Percentiles rank a stretch among this genome's conserved stretches.
Evolutionary conservation across 2,113 vertebrate genomes (phyloP).

Genomic region (Calonectris borealis): DNA sequence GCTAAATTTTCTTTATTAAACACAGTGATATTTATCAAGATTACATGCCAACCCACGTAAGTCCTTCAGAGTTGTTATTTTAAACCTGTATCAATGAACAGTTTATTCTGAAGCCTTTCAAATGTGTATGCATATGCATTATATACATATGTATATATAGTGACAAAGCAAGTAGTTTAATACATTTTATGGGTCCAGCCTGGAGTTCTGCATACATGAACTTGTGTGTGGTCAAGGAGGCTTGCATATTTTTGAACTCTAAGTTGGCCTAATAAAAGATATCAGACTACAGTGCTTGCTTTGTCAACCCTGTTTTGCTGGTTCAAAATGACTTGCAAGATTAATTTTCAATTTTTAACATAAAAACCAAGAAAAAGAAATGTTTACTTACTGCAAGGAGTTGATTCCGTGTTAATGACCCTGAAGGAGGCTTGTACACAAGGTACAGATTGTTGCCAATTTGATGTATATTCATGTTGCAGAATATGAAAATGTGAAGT

Average conservation of each 20-base stretch:
- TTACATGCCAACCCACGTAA: constrained; percentile 10
- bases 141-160: background rate
- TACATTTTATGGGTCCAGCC: constrained; percentile 14
- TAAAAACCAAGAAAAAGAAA: constrained; percentile 56
- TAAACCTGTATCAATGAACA: constrained; percentile 1
- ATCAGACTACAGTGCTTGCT: constrained; percentile 61
- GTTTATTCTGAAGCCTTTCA: constrained; percentile 35
- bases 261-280: constrained; percentile 67
- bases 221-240: constrained; percentile 48
- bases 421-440: constrained; percentile 23
- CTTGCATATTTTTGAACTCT: constrained; percentile 62
- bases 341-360: constrained; percentile 68
- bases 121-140: background rate
- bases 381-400: constrained; percentile 51
- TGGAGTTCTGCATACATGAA: constrained; percentile 19
- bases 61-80: constrained; percentile 41
- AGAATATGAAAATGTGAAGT: constrained; percentile 52
- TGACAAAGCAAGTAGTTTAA: constrained; percentile 49
- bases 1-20: constrained; percentile 19
- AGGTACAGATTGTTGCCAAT: constrained; percentile 55
- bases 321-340: constrained; percentile 52
- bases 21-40: background rate
- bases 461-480: constrained; percentile 9
- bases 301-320: constrained; percentile 63
- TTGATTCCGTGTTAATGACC: constrained; percentile 56